A percentile compares a stretch with the other conserved stretches of the same genome.
Evolutionary conservation across 2,888 invertebrate genomes (phyloP).

Genomic region (Eustalomyia histrio): DNA sequence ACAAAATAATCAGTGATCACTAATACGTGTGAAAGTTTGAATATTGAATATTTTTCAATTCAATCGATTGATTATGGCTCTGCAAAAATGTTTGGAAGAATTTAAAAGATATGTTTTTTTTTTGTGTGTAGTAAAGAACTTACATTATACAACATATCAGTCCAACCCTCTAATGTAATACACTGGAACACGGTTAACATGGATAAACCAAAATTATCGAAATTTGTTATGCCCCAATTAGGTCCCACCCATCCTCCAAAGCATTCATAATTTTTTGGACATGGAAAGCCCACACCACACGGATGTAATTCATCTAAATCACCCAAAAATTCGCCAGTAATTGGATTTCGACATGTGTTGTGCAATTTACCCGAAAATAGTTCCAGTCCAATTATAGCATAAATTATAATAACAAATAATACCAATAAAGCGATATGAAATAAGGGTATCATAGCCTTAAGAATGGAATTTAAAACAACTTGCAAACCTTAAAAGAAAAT

Average conservation of each 20-base stretch:
- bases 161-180: slow-evolving; percentile 99
- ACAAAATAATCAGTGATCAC: too few species aligned
- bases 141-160: slow-evolving; percentile 96
- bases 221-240: slow-evolving; percentile 97
- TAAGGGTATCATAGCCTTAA: slow-evolving; percentile 99
- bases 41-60: too few species aligned
- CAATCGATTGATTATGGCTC: too few species aligned
- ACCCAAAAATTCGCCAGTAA: slow-evolving; percentile 90
- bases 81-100: too few species aligned
- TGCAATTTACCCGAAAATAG: slow-evolving; percentile 99
- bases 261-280: slow-evolving; percentile 85
- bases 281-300: slow-evolving; percentile 90
- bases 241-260: slow-evolving; percentile 92
- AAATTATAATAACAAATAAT: slow-evolving; percentile 99
- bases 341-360: slow-evolving; percentile 91
- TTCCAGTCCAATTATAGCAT: slow-evolving; percentile 99
- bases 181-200: slow-evolving; percentile 99
- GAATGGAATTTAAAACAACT: slow-evolving; percentile 99
- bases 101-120: too few species aligned
- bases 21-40: too few species aligned
- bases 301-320: slow-evolving; percentile 93
- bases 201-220: slow-evolving; percentile 98
- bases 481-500: slow-evolving; percentile 89
- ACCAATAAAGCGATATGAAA: slow-evolving; percentile 99
- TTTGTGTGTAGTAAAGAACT: slow-evolving; percentile 78